Evolutionary conservation across 2,888 invertebrate species (phyloP).

Genomic region (Tipula helvola): DNA sequence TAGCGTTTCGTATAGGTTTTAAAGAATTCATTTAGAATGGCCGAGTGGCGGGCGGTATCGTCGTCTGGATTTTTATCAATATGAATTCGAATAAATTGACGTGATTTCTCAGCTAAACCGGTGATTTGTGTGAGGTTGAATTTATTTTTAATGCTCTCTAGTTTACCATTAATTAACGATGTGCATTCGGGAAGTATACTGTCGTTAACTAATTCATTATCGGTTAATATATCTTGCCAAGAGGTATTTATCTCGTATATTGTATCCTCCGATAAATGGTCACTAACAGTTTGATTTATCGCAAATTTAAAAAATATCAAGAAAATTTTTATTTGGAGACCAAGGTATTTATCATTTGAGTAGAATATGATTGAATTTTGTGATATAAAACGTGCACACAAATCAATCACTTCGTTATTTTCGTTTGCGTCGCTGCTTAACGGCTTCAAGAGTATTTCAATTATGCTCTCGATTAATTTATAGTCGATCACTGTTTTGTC

Average conservation of each 20-base stretch:
- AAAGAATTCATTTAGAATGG: not conserved
- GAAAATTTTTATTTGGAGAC: slow-evolving; percentile 35
- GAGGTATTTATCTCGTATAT: slow-evolving; percentile 43
- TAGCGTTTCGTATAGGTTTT: not conserved
- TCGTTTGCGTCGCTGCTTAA: slow-evolving; percentile 19
- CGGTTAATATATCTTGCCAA: slow-evolving; percentile 43
- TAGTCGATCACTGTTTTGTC: slow-evolving; percentile 30
- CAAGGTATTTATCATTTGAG: slow-evolving; percentile 32
- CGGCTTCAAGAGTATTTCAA: slow-evolving; percentile 26
- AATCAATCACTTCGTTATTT: slow-evolving; percentile 31
- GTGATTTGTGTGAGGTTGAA: not conserved
- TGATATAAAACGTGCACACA: slow-evolving; percentile 40
- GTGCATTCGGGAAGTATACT: slow-evolving; percentile 13
- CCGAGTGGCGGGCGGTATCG: not conserved
- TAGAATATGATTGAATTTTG: slow-evolving; percentile 40
- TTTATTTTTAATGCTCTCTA: not conserved
- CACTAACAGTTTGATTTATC: slow-evolving; percentile 28
- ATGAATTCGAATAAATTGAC: not conserved
- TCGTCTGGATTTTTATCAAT: not conserved
- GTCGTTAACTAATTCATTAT: slow-evolving; percentile 27
- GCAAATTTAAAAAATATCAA: slow-evolving; percentile 38
- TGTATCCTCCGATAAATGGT: slow-evolving; percentile 36
- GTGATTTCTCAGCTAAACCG: not conserved
- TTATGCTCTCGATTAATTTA: slow-evolving; percentile 27
- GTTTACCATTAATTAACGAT: not conserved